These are phyloP conservation scores for Herpetotheres cachinnans DNA, from an alignment of 2,113 vertebrate genomes.

Conservation along the genomic window DNA sequence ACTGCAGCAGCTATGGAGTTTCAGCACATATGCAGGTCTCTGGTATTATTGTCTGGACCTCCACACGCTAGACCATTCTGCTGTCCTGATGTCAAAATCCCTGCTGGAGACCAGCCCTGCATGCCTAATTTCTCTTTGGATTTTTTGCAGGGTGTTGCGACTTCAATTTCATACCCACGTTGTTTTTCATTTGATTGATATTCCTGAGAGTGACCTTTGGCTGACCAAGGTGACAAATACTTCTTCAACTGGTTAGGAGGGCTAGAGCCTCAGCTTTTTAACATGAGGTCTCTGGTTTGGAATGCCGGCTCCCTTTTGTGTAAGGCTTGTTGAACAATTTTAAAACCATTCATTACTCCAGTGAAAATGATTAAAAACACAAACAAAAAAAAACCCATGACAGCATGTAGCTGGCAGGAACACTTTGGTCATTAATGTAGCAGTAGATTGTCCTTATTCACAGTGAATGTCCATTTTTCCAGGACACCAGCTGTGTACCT, in stretches of 20 bases:
- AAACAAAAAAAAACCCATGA: conserved; percentile 29
- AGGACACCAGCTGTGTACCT: conserved; percentile 52
- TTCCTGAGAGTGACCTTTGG: conserved; percentile 10
- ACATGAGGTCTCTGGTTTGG: conserved; percentile 56
- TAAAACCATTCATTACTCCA: conserved; percentile 26
- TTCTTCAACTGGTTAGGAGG: conserved; percentile 52
- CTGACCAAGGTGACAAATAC: conserved; percentile 65
- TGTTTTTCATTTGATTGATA: conserved; percentile 56
- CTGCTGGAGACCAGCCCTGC: background rate
- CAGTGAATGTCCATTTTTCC: conserved; percentile 32
- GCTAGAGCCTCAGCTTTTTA: conserved; percentile 16
- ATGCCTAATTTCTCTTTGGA: background rate
- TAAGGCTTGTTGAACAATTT: conserved; percentile 27
- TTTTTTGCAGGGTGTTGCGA: background rate
- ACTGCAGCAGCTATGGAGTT: background rate
- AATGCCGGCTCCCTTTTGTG: conserved; percentile 39
- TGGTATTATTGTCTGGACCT: background rate
- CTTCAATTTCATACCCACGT: background rate
- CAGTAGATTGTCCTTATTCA: conserved; percentile 38
- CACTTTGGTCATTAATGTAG: conserved; percentile 20
- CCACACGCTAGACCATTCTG: background rate
- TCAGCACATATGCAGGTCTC: background rate
- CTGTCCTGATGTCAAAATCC: background rate
- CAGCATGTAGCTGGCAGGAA: conserved; percentile 48
- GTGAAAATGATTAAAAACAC: conserved; percentile 57